Percentiles rank a stretch among this genome's conserved stretches.
Conservation (phyloP, 2,888 invertebrate genomes). For the Malthinus seriepunctatus region DNA sequence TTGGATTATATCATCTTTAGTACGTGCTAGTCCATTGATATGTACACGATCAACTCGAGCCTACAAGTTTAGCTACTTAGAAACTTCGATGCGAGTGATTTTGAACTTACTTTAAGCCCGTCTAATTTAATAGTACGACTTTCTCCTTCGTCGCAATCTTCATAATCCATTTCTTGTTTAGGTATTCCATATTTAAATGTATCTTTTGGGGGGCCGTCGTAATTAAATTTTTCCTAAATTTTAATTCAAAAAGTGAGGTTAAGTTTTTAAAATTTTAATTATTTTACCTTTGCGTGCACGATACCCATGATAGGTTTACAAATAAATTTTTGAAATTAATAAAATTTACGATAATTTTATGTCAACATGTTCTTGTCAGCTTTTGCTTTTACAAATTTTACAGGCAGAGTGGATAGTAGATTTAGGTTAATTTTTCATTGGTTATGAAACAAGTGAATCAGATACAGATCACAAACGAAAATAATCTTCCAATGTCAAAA, state of each 20-base stretch:
- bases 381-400: neutral
- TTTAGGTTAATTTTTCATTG: neutral
- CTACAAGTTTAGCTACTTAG: constrained; percentile 48
- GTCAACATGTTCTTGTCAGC: constrained; percentile 23
- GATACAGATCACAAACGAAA: too few species aligned
- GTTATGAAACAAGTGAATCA: constrained; percentile 3
- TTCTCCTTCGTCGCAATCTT: constrained; percentile 38
- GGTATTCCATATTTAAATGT: constrained; percentile 25
- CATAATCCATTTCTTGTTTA: constrained; percentile 36
- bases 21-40: constrained; percentile 82
- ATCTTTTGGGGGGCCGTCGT: constrained; percentile 14
- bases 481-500: too few species aligned
- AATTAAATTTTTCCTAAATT: constrained; percentile 21
- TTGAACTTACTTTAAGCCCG: constrained; percentile 55
- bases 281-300: constrained; percentile 54
- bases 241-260: constrained; percentile 36
- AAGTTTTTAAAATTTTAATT: constrained; percentile 31
- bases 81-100: neutral
- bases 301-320: constrained; percentile 49
- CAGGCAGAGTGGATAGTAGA: too few species aligned
- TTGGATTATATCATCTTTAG: constrained; percentile 86
- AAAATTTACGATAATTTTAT: constrained; percentile 24
- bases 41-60: constrained; percentile 85
- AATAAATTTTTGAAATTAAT: constrained; percentile 12
- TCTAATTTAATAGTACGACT: constrained; percentile 58